phyloP scores from a whole-genome alignment of 1,140 invertebrate genomes.

The Palaemon carinicauda region DNA sequence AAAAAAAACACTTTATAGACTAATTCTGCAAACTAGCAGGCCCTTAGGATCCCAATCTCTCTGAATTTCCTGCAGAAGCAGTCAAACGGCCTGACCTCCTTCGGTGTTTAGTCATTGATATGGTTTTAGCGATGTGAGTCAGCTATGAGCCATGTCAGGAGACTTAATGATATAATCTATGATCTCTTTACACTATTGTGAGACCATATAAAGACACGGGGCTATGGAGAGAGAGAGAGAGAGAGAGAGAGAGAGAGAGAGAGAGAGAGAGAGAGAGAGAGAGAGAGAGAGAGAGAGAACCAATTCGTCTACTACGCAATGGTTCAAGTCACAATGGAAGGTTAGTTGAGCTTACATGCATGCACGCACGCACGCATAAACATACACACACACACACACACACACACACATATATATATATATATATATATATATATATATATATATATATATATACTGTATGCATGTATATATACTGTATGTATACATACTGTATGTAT shows the following conservation, averaged over 20 bases:
- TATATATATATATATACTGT: neutral
- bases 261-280: neutral
- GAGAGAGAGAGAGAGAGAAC: neutral
- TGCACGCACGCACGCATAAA: neutral
- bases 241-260: neutral
- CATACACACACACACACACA: neutral
- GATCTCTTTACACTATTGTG: neutral
- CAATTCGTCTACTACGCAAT: no score
- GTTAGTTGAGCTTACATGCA: neutral
- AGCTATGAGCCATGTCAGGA: no score
- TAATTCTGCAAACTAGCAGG: no score
- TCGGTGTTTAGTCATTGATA: no score
- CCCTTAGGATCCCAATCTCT: no score
- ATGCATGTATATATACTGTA: no score
- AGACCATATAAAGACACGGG: neutral
- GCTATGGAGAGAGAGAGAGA: neutral
- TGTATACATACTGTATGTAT: no score
- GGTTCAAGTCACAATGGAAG: no score
- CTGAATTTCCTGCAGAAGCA: no score
- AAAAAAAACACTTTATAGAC: no score
- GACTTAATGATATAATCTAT: neutral
- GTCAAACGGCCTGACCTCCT: no score
- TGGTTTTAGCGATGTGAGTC: no score
- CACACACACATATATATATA: neutral
- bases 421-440: neutral